A percentile compares a stretch with the other conserved stretches of the same genome.
Conservation (phyloP, 2,113 vertebrate genomes). For the Oreochromis aureus region DNA sequence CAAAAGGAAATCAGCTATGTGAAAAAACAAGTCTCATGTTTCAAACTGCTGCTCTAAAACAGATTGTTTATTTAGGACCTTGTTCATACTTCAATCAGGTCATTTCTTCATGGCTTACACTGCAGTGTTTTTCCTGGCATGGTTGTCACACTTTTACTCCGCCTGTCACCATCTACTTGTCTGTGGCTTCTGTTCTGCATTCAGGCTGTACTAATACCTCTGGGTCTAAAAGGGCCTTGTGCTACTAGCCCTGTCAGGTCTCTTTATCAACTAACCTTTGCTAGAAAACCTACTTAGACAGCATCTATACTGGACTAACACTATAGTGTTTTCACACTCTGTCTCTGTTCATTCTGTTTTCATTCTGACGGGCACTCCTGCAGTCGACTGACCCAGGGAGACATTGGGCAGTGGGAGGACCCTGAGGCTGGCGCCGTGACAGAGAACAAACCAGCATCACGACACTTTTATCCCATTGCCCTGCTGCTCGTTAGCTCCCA, state of each 20-base stretch:
- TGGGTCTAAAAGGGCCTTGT: constrained; percentile 23
- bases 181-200: not conserved
- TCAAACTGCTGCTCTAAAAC: not conserved
- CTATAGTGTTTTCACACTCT: constrained; percentile 38
- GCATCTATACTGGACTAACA: constrained; percentile 32
- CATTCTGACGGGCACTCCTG: constrained; percentile 67
- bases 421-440: constrained; percentile 89
- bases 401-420: constrained; percentile 90
- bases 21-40: not conserved
- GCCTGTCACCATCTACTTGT: constrained; percentile 6
- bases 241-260: not conserved
- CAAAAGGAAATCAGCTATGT: not conserved
- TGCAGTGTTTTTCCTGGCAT: not conserved
- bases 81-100: not conserved
- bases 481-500: constrained; percentile 99
- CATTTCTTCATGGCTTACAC: not conserved
- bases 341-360: constrained; percentile 49
- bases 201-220: constrained; percentile 7
- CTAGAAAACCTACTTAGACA: constrained; percentile 1
- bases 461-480: constrained; percentile 99
- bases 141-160: not conserved
- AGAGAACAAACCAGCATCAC: constrained; percentile 96
- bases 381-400: constrained; percentile 93
- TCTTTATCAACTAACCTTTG: not conserved
- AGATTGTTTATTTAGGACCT: not conserved